Evolutionary conservation across 2,888 invertebrate species (phyloP).

Genomic region (Ferdinandea cuprea): DNA sequence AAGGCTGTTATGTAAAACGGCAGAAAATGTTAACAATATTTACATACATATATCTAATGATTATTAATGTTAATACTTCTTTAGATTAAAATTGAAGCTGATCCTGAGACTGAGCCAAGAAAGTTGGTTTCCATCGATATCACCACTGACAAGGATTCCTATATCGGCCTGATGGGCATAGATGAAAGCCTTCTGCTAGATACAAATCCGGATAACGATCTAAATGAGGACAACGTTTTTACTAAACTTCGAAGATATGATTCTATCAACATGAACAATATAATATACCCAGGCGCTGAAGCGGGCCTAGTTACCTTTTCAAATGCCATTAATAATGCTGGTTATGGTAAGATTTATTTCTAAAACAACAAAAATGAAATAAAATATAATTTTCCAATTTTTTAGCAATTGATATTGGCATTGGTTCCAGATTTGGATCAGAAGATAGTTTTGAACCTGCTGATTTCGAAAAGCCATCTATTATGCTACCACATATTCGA

Average conservation of each 20-base stretch:
- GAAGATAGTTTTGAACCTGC: no score
- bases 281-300: conserved; percentile 19
- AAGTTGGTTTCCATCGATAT: conserved; percentile 89
- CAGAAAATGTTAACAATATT: neutral
- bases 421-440: neutral
- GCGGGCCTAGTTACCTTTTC: conserved; percentile 80
- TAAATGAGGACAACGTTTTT: conserved; percentile 19
- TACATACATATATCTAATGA: no score
- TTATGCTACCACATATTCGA: conserved; percentile 80
- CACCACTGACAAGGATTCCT: conserved; percentile 90
- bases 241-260: conserved; percentile 29
- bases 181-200: conserved; percentile 89
- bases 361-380: no score
- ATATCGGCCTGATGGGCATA: conserved; percentile 91
- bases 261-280: conserved; percentile 83
- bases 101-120: conserved; percentile 88
- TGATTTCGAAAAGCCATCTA: conserved; percentile 6
- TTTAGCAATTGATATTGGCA: neutral
- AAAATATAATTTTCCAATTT: no score
- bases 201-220: conserved; percentile 85
- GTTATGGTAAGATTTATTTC: neutral
- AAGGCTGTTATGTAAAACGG: no score
- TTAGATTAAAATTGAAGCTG: conserved; percentile 74
- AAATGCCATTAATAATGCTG: conserved; percentile 47
- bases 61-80: no score